Conservation (phyloP, 1,140 invertebrate genomes). For the Pachyrhynchus sulphureomaculatus region DNA sequence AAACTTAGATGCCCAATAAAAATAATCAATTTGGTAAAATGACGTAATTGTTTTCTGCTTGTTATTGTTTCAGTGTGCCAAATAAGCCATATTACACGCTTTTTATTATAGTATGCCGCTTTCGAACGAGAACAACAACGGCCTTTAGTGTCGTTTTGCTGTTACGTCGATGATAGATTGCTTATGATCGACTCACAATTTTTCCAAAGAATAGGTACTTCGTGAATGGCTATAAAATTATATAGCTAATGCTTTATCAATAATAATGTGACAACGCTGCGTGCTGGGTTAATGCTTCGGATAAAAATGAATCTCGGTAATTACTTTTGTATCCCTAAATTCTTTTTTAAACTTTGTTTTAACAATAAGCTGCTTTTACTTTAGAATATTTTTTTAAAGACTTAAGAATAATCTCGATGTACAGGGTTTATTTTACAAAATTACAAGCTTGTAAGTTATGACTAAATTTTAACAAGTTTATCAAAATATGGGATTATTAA, state of each 20-base stretch:
- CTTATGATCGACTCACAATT: constrained; percentile 2
- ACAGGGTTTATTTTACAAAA: no score
- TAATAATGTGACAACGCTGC: background rate
- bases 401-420: no score
- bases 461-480: no score
- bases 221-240: constrained; percentile 9
- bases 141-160: background rate
- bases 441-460: no score
- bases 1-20: no score
- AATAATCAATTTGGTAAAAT: no score
- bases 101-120: constrained; percentile 1
- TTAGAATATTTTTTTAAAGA: no score
- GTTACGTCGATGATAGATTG: constrained; percentile 5
- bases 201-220: constrained; percentile 7
- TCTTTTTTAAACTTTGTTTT: no score
- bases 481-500: no score
- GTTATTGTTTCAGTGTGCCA: constrained; percentile 1
- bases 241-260: constrained; percentile 9
- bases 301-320: background rate
- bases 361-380: no score
- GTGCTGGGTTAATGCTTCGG: background rate
- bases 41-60: background rate
- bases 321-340: no score
- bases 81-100: constrained; percentile 1
- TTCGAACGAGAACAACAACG: background rate